These are phyloP conservation scores for Capitulum mitella DNA, from an alignment of 2,888 invertebrate species.

Conservation along the genomic window DNA sequence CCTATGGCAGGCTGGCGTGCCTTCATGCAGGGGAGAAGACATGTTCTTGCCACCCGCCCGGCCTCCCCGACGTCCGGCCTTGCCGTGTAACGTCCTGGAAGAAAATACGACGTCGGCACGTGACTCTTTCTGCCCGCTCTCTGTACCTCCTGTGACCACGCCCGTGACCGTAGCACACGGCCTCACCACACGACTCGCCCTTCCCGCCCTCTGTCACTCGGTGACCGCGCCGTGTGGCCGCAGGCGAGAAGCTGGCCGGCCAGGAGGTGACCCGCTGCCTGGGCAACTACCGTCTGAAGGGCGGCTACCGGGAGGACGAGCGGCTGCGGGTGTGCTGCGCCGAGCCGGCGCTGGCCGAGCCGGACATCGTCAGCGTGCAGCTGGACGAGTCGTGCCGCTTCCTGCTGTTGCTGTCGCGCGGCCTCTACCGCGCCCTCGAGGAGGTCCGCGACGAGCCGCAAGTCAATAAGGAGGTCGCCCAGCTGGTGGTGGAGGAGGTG, in stretches of 20 bases:
- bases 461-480: constrained; percentile 71
- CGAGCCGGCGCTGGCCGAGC: constrained; percentile 75
- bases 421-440: constrained; percentile 72
- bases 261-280: constrained; percentile 76
- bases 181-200: too few relatives aligned
- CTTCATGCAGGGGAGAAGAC: too few relatives aligned
- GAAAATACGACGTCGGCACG: too few relatives aligned
- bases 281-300: constrained; percentile 80
- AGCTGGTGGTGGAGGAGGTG: constrained; percentile 67
- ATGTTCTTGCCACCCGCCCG: too few relatives aligned
- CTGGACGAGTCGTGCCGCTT: constrained; percentile 73
- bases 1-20: too few relatives aligned
- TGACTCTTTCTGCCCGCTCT: too few relatives aligned
- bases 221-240: too few relatives aligned
- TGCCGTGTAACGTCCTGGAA: too few relatives aligned
- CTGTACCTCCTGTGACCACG: too few relatives aligned
- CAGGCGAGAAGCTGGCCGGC: constrained; percentile 56
- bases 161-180: too few relatives aligned
- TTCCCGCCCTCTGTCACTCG: too few relatives aligned
- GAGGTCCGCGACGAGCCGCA: constrained; percentile 68
- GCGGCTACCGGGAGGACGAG: constrained; percentile 73
- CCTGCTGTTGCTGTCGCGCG: constrained; percentile 74
- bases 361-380: constrained; percentile 71
- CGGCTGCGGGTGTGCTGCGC: constrained; percentile 58
- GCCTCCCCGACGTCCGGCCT: too few relatives aligned